phyloP scores from a whole-genome alignment of 2,888 invertebrate species.

The Xylocampa areola region DNA sequence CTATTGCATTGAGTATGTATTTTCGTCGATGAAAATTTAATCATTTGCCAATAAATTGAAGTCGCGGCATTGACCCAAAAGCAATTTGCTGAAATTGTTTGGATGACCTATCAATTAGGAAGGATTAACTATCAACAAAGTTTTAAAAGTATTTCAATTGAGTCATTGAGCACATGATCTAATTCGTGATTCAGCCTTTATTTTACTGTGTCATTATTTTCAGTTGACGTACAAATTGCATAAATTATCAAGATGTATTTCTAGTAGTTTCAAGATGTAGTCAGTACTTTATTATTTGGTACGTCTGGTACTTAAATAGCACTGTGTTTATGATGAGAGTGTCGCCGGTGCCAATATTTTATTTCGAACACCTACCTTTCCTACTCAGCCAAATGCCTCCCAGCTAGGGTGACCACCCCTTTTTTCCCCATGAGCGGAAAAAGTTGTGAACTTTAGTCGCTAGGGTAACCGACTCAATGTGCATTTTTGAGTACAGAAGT shows the following conservation, averaged over 20 bases:
- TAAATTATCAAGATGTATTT: not conserved
- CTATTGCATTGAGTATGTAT: not conserved
- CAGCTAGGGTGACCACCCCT: no score
- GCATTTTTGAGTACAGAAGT: no score
- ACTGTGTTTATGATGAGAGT: slow-evolving; percentile 16
- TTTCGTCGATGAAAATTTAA: not conserved
- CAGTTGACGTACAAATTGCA: slow-evolving; percentile 7
- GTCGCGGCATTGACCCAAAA: slow-evolving; percentile 2
- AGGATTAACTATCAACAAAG: not conserved
- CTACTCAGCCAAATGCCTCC: not conserved
- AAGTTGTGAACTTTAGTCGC: no score
- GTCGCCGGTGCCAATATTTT: slow-evolving; percentile 22
- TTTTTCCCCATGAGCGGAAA: no score
- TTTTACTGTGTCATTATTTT: not conserved
- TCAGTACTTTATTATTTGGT: slow-evolving; percentile 13
- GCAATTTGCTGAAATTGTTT: not conserved
- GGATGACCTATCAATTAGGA: not conserved
- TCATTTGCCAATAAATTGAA: not conserved
- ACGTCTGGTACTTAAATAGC: slow-evolving; percentile 13
- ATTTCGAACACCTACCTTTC: not conserved
- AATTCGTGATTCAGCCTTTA: not conserved
- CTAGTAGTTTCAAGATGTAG: slow-evolving; percentile 15
- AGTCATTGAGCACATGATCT: no score
- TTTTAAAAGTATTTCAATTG: not conserved
- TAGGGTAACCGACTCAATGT: no score